These are phyloP conservation scores for Cebidichthys violaceus DNA, from an alignment of 2,113 vertebrate species.

Conservation along the genomic window DNA sequence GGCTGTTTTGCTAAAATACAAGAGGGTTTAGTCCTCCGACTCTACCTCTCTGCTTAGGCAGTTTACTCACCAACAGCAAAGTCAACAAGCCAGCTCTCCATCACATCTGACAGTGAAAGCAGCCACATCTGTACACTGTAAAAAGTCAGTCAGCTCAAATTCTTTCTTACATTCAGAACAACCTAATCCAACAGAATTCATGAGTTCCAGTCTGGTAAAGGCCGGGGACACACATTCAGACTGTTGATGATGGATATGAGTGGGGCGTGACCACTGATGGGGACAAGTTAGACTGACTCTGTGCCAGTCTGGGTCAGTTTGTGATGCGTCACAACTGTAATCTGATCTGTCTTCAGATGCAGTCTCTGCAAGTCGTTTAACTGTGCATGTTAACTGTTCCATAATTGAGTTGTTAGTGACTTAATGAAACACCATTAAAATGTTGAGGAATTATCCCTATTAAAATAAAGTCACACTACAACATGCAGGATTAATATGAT, in stretches of 20 bases:
- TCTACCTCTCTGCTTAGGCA: conserved; percentile 11
- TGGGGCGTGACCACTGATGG: neutral
- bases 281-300: neutral
- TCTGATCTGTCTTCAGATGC: too few relatives aligned
- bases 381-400: too few relatives aligned
- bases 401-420: too few relatives aligned
- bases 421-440: neutral
- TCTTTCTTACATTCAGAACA: neutral
- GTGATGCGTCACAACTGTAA: too few relatives aligned
- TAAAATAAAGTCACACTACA: neutral
- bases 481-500: neutral
- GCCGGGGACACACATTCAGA: neutral
- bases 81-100: neutral
- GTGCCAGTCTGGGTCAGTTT: neutral
- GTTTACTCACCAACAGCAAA: conserved; percentile 25
- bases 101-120: conserved; percentile 30
- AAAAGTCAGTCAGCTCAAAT: neutral
- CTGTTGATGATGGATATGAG: neutral
- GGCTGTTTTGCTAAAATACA: conserved; percentile 41
- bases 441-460: neutral
- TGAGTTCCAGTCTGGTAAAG: neutral
- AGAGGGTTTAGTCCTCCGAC: conserved; percentile 22
- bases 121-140: conserved; percentile 5
- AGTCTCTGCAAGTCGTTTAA: too few relatives aligned
- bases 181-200: neutral